phyloP scores from a whole-genome alignment of 2,797 vertebrate genomes.

The Telmatherina bonti region DNA sequence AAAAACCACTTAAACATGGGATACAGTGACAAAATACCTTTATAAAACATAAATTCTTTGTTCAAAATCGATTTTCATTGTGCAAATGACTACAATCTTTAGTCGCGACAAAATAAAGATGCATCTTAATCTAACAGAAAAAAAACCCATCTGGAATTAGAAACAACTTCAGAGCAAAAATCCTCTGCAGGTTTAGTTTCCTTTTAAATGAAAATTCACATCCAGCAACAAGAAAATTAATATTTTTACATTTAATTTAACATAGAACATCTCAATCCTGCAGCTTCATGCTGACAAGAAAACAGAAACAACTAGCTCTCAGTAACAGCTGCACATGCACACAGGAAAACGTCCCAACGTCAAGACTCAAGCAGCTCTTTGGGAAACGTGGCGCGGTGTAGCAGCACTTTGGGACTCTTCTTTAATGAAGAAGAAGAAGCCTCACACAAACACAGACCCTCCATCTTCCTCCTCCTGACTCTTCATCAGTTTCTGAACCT shows the following conservation, averaged over 20 bases:
- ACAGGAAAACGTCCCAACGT: background rate
- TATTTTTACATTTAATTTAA: background rate
- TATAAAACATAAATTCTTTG: background rate
- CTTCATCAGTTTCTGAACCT: slow-evolving; percentile 88
- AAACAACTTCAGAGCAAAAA: background rate
- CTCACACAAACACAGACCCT: background rate
- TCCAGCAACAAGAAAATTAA: background rate
- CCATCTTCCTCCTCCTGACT: no score
- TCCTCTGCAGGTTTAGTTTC: background rate
- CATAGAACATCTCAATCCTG: background rate
- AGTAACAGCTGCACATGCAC: background rate
- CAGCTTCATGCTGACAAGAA: background rate
- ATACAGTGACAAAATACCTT: background rate
- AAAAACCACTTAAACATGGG: no score
- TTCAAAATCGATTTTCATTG: background rate
- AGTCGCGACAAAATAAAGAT: background rate
- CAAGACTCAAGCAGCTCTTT: background rate
- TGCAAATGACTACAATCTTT: background rate
- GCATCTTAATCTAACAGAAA: slow-evolving; percentile 7
- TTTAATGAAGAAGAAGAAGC: background rate
- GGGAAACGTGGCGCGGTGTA: no score
- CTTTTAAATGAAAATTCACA: background rate
- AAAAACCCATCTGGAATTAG: background rate
- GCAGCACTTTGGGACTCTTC: no score
- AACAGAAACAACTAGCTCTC: no score